These are phyloP conservation scores for Dasyprocta punctata DNA, from an alignment of 2,113 vertebrate genomes.

Conservation along the genomic window DNA sequence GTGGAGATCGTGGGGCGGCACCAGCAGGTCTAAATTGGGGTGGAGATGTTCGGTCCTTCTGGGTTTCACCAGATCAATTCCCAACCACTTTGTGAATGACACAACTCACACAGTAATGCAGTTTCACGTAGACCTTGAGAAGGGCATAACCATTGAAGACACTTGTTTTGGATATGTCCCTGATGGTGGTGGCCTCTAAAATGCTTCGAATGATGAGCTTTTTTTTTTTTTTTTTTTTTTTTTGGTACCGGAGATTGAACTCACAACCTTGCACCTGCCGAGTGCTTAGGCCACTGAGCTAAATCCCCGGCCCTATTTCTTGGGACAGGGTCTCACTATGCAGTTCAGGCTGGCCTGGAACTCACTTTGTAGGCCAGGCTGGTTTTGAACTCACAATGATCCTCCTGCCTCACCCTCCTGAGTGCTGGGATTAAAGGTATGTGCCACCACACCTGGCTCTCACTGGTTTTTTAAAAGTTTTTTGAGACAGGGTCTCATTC, in stretches of 20 bases:
- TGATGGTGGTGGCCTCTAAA: constrained; percentile 94
- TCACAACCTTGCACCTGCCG: no score
- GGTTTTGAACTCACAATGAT: not conserved
- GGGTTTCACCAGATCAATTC: constrained; percentile 94
- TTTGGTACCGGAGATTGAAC: no score
- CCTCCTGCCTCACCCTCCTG: not conserved
- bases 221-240: no score
- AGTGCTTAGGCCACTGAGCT: no score
- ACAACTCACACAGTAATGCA: constrained; percentile 97
- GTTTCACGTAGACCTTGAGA: constrained; percentile 96
- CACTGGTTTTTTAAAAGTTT: not conserved
- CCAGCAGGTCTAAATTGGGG: constrained; percentile 93
- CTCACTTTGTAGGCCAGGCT: not conserved
- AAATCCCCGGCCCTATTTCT: not conserved
- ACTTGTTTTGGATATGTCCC: constrained; percentile 96
- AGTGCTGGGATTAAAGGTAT: not conserved
- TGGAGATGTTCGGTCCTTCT: constrained; percentile 95
- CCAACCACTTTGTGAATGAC: constrained; percentile 98
- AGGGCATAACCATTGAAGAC: constrained; percentile 95
- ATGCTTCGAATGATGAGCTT: constrained; percentile 98
- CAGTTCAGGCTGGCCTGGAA: not conserved
- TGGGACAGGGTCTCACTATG: not conserved
- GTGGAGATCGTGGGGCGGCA: no score
- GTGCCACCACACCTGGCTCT: not conserved
- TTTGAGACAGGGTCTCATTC: no score